A percentile compares a stretch with the other conserved stretches of the same genome.
These are phyloP conservation scores for Achroia grisella DNA, from an alignment of 1,140 invertebrate genomes.

Conservation along the genomic window DNA sequence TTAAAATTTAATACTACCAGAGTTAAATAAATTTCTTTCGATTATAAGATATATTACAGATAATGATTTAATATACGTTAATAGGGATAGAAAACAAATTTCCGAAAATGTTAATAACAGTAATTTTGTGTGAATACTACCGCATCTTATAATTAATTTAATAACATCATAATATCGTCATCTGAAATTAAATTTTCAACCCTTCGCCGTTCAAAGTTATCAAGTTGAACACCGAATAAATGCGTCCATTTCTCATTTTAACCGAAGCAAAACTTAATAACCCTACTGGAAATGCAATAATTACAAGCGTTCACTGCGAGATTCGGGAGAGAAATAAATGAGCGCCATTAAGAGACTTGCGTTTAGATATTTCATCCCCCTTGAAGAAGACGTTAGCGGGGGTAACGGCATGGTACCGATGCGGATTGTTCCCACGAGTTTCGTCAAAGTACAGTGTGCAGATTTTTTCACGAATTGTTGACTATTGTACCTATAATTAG, in stretches of 20 bases:
- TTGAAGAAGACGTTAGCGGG: slow-evolving; percentile 63
- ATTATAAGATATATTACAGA: too few species aligned
- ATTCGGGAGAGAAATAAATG: slow-evolving; percentile 68
- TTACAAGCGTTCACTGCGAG: slow-evolving; percentile 63
- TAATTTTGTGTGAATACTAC: slow-evolving; percentile 2
- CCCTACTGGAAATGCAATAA: slow-evolving; percentile 69
- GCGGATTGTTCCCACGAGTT: slow-evolving; percentile 57
- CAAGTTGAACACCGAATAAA: slow-evolving; percentile 62
- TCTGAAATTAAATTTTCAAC: slow-evolving; percentile 62
- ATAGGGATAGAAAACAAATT: too few species aligned
- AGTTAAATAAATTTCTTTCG: too few species aligned
- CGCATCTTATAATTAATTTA: slow-evolving; percentile 51
- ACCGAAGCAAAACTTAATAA: slow-evolving; percentile 71
- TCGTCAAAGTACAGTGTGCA: slow-evolving; percentile 36
- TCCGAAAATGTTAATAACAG: too few species aligned
- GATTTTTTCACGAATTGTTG: background rate
- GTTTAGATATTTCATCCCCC: slow-evolving; percentile 70
- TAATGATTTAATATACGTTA: too few species aligned
- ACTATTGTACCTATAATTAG: too few species aligned
- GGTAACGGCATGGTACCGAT: slow-evolving; percentile 28
- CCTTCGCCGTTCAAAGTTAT: slow-evolving; percentile 50
- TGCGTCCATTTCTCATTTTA: slow-evolving; percentile 67
- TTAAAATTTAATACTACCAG: too few species aligned
- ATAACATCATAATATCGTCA: slow-evolving; percentile 50
- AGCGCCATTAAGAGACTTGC: slow-evolving; percentile 65